phyloP scores from a whole-genome alignment of 2,113 vertebrate species.

The Poicephalus gulielmi region DNA sequence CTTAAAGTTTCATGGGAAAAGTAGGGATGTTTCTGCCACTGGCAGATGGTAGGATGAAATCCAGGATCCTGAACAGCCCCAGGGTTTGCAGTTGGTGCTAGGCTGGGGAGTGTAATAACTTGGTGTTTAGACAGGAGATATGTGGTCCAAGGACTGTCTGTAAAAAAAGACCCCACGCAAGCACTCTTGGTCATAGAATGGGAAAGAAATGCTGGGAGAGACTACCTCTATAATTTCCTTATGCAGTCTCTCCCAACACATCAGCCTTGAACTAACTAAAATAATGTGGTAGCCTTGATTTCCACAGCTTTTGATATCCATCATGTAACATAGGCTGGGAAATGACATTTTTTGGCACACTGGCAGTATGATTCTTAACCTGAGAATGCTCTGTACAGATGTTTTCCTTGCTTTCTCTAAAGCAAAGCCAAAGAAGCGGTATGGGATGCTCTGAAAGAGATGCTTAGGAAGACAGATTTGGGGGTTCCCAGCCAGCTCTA shows the following conservation, averaged over 20 bases:
- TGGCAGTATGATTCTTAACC: not conserved
- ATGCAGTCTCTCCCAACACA: not conserved
- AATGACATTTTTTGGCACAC: not conserved
- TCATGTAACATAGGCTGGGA: not conserved
- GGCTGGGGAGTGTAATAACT: not conserved
- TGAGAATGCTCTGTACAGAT: not conserved
- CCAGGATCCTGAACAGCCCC: not conserved
- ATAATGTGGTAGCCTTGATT: not conserved
- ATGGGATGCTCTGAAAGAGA: conserved; percentile 11
- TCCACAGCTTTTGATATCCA: not conserved
- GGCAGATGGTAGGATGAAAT: not conserved
- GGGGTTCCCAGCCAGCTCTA: conserved; percentile 43
- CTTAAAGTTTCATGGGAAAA: not conserved
- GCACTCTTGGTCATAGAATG: not conserved
- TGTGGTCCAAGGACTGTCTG: not conserved
- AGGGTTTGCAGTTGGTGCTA: not conserved
- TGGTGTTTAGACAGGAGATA: not conserved
- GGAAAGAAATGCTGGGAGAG: not conserved
- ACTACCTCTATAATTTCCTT: not conserved
- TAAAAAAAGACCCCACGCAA: not conserved
- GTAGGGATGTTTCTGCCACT: not conserved
- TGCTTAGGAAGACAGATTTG: conserved; percentile 9
- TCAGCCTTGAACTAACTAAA: not conserved
- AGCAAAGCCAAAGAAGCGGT: conserved; percentile 8
- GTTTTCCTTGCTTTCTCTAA: conserved; percentile 8